phyloP scores from a whole-genome alignment of 2,888 invertebrate species.

The Melanostoma mellinum region DNA sequence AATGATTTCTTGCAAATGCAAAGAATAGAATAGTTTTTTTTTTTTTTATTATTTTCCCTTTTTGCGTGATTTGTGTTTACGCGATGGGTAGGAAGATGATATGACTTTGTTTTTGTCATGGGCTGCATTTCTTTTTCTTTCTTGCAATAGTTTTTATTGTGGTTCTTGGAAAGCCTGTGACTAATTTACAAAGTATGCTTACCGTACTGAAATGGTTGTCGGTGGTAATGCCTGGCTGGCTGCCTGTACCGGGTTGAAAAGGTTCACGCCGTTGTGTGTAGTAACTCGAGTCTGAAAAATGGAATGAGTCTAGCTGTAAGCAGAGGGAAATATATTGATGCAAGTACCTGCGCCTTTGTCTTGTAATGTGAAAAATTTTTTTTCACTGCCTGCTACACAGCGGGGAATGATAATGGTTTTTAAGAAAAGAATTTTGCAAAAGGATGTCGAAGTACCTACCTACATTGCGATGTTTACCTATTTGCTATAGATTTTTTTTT shows the following conservation, averaged over 20 bases:
- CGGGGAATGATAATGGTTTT: background rate
- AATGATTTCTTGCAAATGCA: constrained; percentile 31
- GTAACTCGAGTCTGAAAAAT: constrained; percentile 45
- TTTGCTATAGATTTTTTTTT: no score
- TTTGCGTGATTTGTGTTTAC: constrained; percentile 14
- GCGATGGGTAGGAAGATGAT: background rate
- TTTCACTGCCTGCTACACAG: background rate
- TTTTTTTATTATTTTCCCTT: constrained; percentile 19
- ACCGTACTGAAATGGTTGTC: constrained; percentile 8
- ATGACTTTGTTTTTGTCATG: constrained; percentile 8
- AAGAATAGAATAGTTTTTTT: constrained; percentile 29
- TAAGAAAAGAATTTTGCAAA: background rate
- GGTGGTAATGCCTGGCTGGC: constrained; percentile 5
- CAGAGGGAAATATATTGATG: constrained; percentile 23
- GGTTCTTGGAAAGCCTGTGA: constrained; percentile 59
- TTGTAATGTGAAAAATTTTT: constrained; percentile 21
- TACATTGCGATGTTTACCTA: no score
- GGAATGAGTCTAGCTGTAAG: constrained; percentile 15
- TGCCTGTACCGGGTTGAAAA: constrained; percentile 6
- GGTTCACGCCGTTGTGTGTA: constrained; percentile 21
- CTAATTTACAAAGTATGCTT: constrained; percentile 62
- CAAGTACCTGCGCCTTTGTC: constrained; percentile 51
- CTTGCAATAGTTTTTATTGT: constrained; percentile 14
- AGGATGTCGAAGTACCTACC: no score
- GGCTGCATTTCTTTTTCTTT: constrained; percentile 2